Percentiles rank a stretch among this genome's conserved stretches.
These are phyloP conservation scores for Baryphthengus martii DNA, from an alignment of 2,113 vertebrate genomes.

Conservation along the genomic window DNA sequence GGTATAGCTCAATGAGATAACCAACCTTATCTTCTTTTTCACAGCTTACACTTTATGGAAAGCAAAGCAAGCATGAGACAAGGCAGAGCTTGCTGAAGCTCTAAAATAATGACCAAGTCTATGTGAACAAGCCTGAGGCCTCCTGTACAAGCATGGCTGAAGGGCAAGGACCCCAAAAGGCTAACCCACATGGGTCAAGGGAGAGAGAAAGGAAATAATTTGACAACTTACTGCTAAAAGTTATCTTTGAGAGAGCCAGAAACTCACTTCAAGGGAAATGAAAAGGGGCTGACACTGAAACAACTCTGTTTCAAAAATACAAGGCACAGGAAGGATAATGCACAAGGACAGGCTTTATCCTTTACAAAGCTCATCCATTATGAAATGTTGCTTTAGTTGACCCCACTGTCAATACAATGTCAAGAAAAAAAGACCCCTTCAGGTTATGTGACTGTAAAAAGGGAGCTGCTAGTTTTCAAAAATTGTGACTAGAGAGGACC, in stretches of 20 bases:
- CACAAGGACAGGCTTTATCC: not conserved
- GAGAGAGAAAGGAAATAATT: not conserved
- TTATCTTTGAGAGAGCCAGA: not conserved
- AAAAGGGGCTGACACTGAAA: not conserved
- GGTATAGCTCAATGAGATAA: not conserved
- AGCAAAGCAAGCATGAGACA: not conserved
- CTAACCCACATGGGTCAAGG: not conserved
- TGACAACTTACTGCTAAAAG: too few species aligned
- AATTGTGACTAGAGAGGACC: not conserved
- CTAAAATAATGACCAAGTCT: not conserved
- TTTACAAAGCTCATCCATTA: not conserved
- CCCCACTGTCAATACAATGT: not conserved
- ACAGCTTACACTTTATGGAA: not conserved
- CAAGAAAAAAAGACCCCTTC: not conserved
- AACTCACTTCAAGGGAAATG: not conserved
- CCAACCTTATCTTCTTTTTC: not conserved
- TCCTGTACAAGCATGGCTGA: not conserved
- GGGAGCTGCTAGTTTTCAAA: not conserved
- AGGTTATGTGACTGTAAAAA: not conserved
- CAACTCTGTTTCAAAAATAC: not conserved
- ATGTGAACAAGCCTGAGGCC: not conserved
- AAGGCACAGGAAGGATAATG: not conserved
- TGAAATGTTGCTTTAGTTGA: not conserved
- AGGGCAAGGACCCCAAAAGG: not conserved
- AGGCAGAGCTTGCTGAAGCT: not conserved